Conservation (phyloP, 2,113 vertebrate species). For the Tupaia chinensis region DNA sequence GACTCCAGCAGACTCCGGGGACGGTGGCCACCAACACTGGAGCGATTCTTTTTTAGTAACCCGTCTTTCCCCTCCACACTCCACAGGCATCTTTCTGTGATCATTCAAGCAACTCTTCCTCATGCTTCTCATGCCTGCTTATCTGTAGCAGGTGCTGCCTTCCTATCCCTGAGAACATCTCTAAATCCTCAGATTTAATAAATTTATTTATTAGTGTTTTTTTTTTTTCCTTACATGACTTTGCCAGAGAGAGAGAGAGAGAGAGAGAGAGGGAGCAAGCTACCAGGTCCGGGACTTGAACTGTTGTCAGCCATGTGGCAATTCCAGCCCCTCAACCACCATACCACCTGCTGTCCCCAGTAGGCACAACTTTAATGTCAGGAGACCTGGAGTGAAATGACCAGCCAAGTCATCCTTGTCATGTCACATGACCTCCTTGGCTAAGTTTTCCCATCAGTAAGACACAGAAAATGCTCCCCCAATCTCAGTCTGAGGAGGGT, state of each 20-base stretch:
- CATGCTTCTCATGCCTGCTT: neutral
- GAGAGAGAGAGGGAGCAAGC: too few relatives aligned
- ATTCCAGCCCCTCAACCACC: too few relatives aligned
- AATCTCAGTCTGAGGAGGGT: neutral
- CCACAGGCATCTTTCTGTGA: neutral
- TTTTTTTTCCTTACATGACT: too few relatives aligned
- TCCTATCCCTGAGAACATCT: neutral
- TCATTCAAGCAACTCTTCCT: neutral
- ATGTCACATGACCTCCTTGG: neutral
- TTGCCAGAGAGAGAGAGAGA: too few relatives aligned
- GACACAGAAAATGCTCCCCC: neutral
- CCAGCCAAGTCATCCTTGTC: too few relatives aligned
- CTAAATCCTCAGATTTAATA: neutral
- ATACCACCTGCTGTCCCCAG: too few relatives aligned
- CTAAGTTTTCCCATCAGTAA: neutral
- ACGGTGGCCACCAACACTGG: too few relatives aligned
- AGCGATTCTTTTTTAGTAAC: neutral
- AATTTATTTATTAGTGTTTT: too few relatives aligned
- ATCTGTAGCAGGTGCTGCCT: neutral
- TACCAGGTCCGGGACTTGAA: too few relatives aligned
- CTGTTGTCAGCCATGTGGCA: too few relatives aligned
- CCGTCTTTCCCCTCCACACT: neutral
- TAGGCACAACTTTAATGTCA: neutral
- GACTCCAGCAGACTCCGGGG: too few relatives aligned
- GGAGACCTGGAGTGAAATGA: neutral